These are phyloP conservation scores for Penaeus indicus DNA, from an alignment of 1,140 invertebrate genomes.

Conservation along the genomic window DNA sequence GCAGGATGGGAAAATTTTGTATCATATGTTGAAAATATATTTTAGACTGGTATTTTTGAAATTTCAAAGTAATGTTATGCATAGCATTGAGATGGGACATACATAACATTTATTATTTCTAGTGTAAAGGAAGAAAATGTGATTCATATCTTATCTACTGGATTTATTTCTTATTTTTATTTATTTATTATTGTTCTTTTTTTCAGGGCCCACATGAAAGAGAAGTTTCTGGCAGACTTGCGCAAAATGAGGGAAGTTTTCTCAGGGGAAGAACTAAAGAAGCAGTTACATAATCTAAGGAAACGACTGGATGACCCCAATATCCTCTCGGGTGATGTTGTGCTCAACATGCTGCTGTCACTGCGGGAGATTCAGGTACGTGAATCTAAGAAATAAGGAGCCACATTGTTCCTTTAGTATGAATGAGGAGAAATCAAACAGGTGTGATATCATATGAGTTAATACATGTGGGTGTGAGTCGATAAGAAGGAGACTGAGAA, in stretches of 20 bases:
- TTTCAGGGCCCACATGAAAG: slow-evolving; percentile 93
- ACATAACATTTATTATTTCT: too few species aligned
- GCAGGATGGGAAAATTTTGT: too few species aligned
- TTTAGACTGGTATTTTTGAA: too few species aligned
- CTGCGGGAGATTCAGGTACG: slow-evolving; percentile 82
- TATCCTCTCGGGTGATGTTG: slow-evolving; percentile 93
- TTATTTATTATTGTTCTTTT: slow-evolving; percentile 33
- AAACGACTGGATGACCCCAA: slow-evolving; percentile 96
- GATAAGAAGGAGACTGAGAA: too few species aligned
- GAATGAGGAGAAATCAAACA: too few species aligned
- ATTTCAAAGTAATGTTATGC: too few species aligned
- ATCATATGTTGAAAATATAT: too few species aligned
- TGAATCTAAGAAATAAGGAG: neutral
- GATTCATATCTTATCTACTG: too few species aligned
- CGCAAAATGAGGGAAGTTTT: slow-evolving; percentile 91
- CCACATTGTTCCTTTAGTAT: too few species aligned
- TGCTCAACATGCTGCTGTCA: slow-evolving; percentile 92
- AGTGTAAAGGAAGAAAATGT: neutral
- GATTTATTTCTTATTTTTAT: neutral
- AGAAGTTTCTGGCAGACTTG: slow-evolving; percentile 96
- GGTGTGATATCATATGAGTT: too few species aligned
- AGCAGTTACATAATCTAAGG: slow-evolving; percentile 89
- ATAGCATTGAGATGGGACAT: too few species aligned
- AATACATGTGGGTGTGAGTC: too few species aligned
- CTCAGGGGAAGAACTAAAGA: slow-evolving; percentile 87